Base-by-base conservation (phyloP, 2,888 invertebrate species). In the Tineola bisselliella region DNA sequence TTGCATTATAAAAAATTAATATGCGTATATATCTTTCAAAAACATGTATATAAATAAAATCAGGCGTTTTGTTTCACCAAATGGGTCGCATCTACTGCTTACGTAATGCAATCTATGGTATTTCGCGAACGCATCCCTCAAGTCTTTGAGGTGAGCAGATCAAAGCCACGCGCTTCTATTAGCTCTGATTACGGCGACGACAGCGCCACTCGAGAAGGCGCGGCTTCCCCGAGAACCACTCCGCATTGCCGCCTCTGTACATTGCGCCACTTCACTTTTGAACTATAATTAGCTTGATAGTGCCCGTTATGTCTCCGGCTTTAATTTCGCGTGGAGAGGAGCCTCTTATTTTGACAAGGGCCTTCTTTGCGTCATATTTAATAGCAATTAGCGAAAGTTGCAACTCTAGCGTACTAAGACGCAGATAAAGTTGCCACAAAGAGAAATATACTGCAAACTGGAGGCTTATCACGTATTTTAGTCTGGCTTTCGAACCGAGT, bases 81-180 rank as follows among this genome's bases (percentile, higher is more conserved):
- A 17, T 15, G 48, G 3, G 15, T 3, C 48, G 2, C 4, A 10
- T 48, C 48, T 48, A 13, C 2, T 17, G 15, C 15, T 2, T 48
- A 3, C 13, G 15, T 48, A 48, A 2, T n/a, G n/a, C n/a, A n/a
- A n/a, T 48, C 48, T 48, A 15, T 13, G 54, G 18, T 1, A 25
- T 12, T 48, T 74, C 75, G 74, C 75, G 76, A 77, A 76, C 74
- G 75, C 72, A 76, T 74, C 74, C 73, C 77, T 75, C 75, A 69
- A 78, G 75, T 70, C 84, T 84, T 86, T 86, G 84, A 84, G 77
- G 70, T 74, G 18, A 25, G 71, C 76, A 84, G 84, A 86, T 84
- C 86, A 86, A 84, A 87, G 86, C 17, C 81, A 74, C 82, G 77
- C 82, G 82, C 76, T 84, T 84, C 87, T 86, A 86, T 86, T 86